phyloP scores from a whole-genome alignment of 1,140 invertebrate species.

The Drosophila santomea region DNA sequence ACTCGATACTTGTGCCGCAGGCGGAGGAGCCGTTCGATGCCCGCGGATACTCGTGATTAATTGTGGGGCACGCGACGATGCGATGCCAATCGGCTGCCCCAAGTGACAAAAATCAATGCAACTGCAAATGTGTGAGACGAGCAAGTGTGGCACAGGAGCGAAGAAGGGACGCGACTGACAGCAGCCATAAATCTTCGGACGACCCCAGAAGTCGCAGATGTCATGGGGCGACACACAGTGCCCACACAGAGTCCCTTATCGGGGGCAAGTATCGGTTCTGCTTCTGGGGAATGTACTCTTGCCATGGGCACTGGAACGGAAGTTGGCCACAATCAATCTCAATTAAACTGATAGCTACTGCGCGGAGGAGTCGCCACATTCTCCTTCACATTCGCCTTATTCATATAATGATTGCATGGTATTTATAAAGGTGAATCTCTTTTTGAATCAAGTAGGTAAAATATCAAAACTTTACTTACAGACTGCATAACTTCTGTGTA shows the following conservation, averaged over 20 bases:
- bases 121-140: slow-evolving; percentile 67
- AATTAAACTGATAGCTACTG: slow-evolving; percentile 73
- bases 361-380: slow-evolving; percentile 15
- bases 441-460: background rate
- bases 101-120: slow-evolving; percentile 78
- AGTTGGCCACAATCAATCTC: slow-evolving; percentile 74
- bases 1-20: slow-evolving; percentile 1
- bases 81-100: slow-evolving; percentile 66
- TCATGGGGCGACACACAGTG: slow-evolving; percentile 52
- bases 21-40: background rate
- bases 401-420: slow-evolving; percentile 6
- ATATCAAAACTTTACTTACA: no score
- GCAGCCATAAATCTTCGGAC: slow-evolving; percentile 61
- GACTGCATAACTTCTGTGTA: no score
- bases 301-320: slow-evolving; percentile 50
- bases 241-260: slow-evolving; percentile 67
- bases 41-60: slow-evolving; percentile 55
- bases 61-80: slow-evolving; percentile 62
- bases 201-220: slow-evolving; percentile 45
- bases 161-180: slow-evolving; percentile 17
- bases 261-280: slow-evolving; percentile 61
- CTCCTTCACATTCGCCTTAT: background rate
- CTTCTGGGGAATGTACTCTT: slow-evolving; percentile 59
- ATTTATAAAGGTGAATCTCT: background rate
- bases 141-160: slow-evolving; percentile 40